A percentile compares a stretch with the other conserved stretches of the same genome.
Conservation (phyloP, 2,113 vertebrate genomes). For the Alethe castanea region DNA sequence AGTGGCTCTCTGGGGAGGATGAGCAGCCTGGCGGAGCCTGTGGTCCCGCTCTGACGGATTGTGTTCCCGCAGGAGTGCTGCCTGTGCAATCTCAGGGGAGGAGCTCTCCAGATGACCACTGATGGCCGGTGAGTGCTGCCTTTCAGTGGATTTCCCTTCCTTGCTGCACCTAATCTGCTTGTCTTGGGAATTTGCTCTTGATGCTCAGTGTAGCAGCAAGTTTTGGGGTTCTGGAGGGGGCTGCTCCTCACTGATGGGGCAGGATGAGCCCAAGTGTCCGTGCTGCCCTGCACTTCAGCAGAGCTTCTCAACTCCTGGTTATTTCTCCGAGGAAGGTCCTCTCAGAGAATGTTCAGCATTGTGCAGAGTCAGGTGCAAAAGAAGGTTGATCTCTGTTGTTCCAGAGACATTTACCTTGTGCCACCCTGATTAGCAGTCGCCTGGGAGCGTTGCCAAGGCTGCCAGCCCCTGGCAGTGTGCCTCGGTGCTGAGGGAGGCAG, state of each 20-base stretch:
- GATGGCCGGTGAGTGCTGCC: conserved; percentile 79
- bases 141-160: background rate
- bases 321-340: background rate
- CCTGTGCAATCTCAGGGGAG: conserved; percentile 92
- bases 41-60: background rate
- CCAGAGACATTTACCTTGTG: background rate
- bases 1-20: fast-evolving
- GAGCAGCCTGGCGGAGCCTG: background rate
- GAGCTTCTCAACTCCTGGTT: background rate
- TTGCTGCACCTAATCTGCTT: fast-evolving
- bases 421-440: background rate
- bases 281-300: background rate
- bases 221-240: background rate
- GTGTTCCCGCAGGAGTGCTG: conserved; percentile 85
- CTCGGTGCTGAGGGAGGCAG: background rate
- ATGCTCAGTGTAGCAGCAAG: background rate
- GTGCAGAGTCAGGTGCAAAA: background rate
- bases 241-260: fast-evolving
- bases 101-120: conserved; percentile 89
- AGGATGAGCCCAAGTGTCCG: background rate
- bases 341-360: background rate
- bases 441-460: background rate
- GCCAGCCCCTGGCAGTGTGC: background rate
- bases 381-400: background rate
- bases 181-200: background rate